Base-by-base conservation (phyloP, 2,797 vertebrate species). In the Champsocephalus esox region DNA sequence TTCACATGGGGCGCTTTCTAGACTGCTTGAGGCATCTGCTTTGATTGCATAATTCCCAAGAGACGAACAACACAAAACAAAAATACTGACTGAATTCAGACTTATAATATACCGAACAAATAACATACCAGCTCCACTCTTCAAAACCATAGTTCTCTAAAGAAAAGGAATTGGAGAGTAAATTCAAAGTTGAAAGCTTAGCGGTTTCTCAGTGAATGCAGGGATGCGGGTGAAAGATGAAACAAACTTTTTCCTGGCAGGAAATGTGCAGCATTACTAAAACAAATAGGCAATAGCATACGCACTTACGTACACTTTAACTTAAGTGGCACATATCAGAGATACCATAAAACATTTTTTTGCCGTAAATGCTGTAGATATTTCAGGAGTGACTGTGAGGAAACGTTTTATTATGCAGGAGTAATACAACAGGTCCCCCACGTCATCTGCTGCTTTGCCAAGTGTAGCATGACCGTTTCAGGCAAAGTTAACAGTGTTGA, bases 21-120 rank as follows among this genome's bases (percentile, higher is more conserved):
- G 93, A 93, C 92, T 92, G 93, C 93, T 94, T 89, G 92, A 94
- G 93, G 92, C 93, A 93, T 93, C 92, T 93, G 91, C 92, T 93
- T 93, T 94, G 93, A 94, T 94, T 94, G 89, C 91, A 93, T 94
- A 93, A 94, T 93, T 93, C 92, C 91, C 93, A 80, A 55, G 92
- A 92, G 93, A 86, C 61, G 57, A 90, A 90, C 92, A 94, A 93
- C 92, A 94, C 91, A 93, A 93, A 94, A 94, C 91, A 94, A 94
- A 94, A 93, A 93, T 93, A 93, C 93, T 93, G 92, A 93, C 92
- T 93, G 93, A 93, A 94, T 94, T 93, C 93, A 94, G 92, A 94
- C 93, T 92, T 92, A 94, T 94, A 94, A 94, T 94, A 93, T 93
- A 93, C 86, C 85, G 89, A 94, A 93, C 92, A 94, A 94, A 93